Evolutionary conservation across 2,113 vertebrate genomes (phyloP).

Genomic region (Gambusia holbrooki): DNA sequence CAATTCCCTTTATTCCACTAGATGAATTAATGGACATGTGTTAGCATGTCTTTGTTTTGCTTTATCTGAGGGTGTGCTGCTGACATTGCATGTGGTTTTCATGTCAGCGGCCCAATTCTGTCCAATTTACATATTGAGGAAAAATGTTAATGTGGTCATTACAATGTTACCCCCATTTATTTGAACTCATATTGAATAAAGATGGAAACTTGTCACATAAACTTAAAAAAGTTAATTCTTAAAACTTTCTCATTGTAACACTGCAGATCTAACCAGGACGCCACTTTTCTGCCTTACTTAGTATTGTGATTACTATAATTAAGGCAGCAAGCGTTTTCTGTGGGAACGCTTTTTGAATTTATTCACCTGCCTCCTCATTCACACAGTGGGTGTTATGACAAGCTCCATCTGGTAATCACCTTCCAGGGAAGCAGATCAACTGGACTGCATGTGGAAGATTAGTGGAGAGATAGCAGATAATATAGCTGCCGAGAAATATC

Average conservation of each 20-base stretch:
- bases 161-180: not conserved
- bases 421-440: conserved; percentile 29
- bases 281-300: not conserved
- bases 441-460: conserved; percentile 22
- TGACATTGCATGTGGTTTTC: too few relatives aligned
- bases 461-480: conserved; percentile 22
- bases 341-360: not conserved
- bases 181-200: not conserved
- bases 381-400: conserved; percentile 34
- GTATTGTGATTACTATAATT: not conserved
- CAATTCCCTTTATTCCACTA: too few relatives aligned
- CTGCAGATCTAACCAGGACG: not conserved
- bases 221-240: not conserved
- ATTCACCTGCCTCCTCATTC: conserved; percentile 32
- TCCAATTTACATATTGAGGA: too few relatives aligned
- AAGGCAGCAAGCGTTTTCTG: not conserved
- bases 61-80: too few relatives aligned
- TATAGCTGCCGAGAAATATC: conserved; percentile 14
- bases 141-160: too few relatives aligned
- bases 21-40: too few relatives aligned
- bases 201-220: not conserved
- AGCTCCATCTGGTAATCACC: conserved; percentile 48
- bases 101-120: too few relatives aligned
- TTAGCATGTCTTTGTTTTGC: too few relatives aligned
- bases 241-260: not conserved